Percentiles rank a stretch among this genome's conserved stretches.
Conservation (phyloP, 2,888 invertebrate species). For the Carcina quercana region DNA sequence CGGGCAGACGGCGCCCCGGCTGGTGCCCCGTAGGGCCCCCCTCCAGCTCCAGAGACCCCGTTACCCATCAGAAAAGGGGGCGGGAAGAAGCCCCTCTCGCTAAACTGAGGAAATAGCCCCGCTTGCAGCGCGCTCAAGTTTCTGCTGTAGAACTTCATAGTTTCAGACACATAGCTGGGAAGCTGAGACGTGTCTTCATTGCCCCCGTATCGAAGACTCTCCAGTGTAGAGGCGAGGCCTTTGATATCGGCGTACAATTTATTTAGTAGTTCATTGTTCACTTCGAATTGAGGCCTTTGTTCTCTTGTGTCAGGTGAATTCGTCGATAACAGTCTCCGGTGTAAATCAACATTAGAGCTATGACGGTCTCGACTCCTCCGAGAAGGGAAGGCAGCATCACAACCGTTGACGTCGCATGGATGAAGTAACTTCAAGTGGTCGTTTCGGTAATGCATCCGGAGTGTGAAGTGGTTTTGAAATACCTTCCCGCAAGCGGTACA, state of each 20-base stretch:
- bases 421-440: slow-evolving; percentile 93
- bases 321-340: slow-evolving; percentile 67
- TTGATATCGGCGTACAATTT: slow-evolving; percentile 86
- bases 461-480: slow-evolving; percentile 92
- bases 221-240: slow-evolving; percentile 74
- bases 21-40: slow-evolving; percentile 53
- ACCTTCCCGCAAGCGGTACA: slow-evolving; percentile 92
- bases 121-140: slow-evolving; percentile 59
- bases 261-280: slow-evolving; percentile 88
- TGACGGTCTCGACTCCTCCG: slow-evolving; percentile 79
- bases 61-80: slow-evolving; percentile 60
- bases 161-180: slow-evolving; percentile 63
- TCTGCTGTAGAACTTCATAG: slow-evolving; percentile 68
- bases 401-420: slow-evolving; percentile 91
- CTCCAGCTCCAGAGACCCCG: slow-evolving; percentile 45
- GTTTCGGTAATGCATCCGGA: slow-evolving; percentile 93
- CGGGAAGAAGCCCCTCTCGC: slow-evolving; percentile 60
- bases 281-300: slow-evolving; percentile 71
- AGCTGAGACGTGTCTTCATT: slow-evolving; percentile 57
- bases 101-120: slow-evolving; percentile 57
- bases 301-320: slow-evolving; percentile 67
- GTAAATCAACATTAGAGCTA: slow-evolving; percentile 73
- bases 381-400: slow-evolving; percentile 93
- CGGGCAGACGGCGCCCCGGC: slow-evolving; percentile 55
- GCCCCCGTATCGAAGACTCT: slow-evolving; percentile 76